Conservation (phyloP, 2,888 invertebrate species). For the Stegana nigrithorax region DNA sequence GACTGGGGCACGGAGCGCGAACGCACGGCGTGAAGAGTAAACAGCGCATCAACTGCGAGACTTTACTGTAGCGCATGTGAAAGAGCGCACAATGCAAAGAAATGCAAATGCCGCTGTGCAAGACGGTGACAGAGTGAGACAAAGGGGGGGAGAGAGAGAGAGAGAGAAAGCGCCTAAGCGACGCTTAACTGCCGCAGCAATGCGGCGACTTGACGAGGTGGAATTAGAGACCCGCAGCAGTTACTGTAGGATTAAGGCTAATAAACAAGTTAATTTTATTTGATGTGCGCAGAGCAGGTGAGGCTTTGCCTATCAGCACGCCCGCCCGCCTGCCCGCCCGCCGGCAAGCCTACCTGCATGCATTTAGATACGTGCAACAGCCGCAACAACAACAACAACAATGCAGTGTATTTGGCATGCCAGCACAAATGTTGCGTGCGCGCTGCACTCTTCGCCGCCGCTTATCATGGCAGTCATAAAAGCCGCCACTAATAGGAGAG, state of each 20-base stretch:
- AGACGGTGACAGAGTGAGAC: no score
- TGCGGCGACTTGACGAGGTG: no score
- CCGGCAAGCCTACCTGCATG: slow-evolving; percentile 24
- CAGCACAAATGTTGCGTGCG: background rate
- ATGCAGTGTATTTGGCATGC: background rate
- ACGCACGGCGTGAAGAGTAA: background rate
- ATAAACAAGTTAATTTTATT: slow-evolving; percentile 55
- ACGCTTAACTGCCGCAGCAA: slow-evolving; percentile 34
- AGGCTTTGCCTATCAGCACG: slow-evolving; percentile 34
- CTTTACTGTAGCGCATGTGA: background rate
- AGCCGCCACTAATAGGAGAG: slow-evolving; percentile 40
- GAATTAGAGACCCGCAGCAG: slow-evolving; percentile 50
- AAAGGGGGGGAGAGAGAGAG: background rate
- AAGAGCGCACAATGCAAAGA: background rate
- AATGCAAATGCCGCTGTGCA: no score
- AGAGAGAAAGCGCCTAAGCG: slow-evolving; percentile 26
- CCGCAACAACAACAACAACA: slow-evolving; percentile 14
- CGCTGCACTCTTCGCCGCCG: background rate
- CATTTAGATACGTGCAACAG: background rate
- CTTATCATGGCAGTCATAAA: slow-evolving; percentile 49
- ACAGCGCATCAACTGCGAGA: background rate
- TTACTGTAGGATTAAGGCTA: slow-evolving; percentile 35
- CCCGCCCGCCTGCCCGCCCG: slow-evolving; percentile 28
- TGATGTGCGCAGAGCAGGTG: slow-evolving; percentile 33
- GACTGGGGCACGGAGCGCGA: no score